Evolutionary conservation across 2,888 invertebrate species (phyloP).

Genomic region (Netelia inedita): DNA sequence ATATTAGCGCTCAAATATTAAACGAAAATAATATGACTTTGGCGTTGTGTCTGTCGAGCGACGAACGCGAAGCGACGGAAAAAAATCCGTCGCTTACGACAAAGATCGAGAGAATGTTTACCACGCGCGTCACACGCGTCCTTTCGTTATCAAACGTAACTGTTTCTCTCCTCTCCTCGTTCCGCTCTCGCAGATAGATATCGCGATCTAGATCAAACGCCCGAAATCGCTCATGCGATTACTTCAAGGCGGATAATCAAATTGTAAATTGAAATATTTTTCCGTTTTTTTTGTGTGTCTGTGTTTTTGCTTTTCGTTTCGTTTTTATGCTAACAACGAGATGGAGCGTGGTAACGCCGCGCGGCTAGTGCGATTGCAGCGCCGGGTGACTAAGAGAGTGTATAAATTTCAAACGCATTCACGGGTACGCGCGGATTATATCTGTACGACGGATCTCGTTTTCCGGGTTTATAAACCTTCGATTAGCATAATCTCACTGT

Average conservation of each 20-base stretch:
- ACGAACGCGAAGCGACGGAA: slow-evolving; percentile 4
- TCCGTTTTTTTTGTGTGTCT: too few relatives aligned
- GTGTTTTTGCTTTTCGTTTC: too few relatives aligned
- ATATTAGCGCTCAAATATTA: too few relatives aligned
- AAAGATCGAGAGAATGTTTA: not conserved
- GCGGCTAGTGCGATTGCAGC: slow-evolving; percentile 22
- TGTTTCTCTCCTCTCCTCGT: not conserved
- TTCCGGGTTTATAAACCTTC: slow-evolving; percentile 67
- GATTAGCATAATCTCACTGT: slow-evolving; percentile 64
- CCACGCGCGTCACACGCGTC: not conserved
- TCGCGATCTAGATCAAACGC: slow-evolving; percentile 19
- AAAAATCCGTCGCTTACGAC: not conserved
- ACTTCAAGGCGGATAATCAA: slow-evolving; percentile 9
- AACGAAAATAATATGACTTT: not conserved
- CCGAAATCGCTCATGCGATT: slow-evolving; percentile 15
- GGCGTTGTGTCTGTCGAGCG: not conserved
- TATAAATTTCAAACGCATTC: slow-evolving; percentile 23
- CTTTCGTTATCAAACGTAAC: not conserved
- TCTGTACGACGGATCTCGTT: slow-evolving; percentile 52
- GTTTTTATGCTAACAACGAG: not conserved
- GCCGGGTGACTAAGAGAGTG: slow-evolving; percentile 42
- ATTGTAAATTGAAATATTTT: slow-evolving; percentile 13
- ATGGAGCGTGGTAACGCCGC: not conserved
- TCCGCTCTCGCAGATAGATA: not conserved
- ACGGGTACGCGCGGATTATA: slow-evolving; percentile 36